Evolutionary conservation across 1,140 invertebrate genomes (phyloP).

Genomic region (Hycleus cichorii): DNA sequence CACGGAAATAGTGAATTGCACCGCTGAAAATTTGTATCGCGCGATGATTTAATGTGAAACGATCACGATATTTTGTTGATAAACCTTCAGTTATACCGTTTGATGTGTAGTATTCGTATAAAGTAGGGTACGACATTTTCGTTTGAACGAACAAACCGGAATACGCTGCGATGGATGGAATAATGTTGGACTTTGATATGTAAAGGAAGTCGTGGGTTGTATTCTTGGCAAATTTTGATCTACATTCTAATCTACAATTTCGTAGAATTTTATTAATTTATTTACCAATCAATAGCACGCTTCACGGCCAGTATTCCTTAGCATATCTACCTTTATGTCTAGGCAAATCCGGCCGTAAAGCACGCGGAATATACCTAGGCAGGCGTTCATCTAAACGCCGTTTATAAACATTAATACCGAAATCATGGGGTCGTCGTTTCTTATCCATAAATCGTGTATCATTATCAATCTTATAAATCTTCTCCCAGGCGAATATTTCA

Average conservation of each 20-base stretch:
- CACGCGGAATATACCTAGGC: conserved; percentile 60
- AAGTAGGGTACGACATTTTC: conserved; percentile 9
- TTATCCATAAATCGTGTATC: conserved; percentile 59
- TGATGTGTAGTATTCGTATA: conserved; percentile 29
- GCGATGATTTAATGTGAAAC: conserved; percentile 26
- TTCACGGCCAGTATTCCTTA: conserved; percentile 38
- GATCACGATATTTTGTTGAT: conserved; percentile 6
- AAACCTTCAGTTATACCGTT: conserved; percentile 24
- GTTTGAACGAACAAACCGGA: too few relatives aligned
- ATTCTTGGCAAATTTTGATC: too few relatives aligned
- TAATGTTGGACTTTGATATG: too few relatives aligned
- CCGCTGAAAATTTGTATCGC: conserved; percentile 45
- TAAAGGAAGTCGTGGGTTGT: too few relatives aligned
- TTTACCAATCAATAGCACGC: background rate
- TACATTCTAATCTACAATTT: too few relatives aligned
- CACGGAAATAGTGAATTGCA: conserved; percentile 85
- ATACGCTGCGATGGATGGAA: too few relatives aligned
- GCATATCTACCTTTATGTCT: conserved; percentile 43
- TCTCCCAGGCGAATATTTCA: conserved; percentile 69
- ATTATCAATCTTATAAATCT: conserved; percentile 64
- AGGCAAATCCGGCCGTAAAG: conserved; percentile 47
- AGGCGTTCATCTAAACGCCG: conserved; percentile 56
- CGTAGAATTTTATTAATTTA: background rate
- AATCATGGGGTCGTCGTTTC: conserved; percentile 60
- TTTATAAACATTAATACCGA: conserved; percentile 48